Evolutionary conservation across 2,888 invertebrate genomes (phyloP), one percentile per base, ranked within the genome.

Genomic region (Drosophila nr. fundita): DNA sequence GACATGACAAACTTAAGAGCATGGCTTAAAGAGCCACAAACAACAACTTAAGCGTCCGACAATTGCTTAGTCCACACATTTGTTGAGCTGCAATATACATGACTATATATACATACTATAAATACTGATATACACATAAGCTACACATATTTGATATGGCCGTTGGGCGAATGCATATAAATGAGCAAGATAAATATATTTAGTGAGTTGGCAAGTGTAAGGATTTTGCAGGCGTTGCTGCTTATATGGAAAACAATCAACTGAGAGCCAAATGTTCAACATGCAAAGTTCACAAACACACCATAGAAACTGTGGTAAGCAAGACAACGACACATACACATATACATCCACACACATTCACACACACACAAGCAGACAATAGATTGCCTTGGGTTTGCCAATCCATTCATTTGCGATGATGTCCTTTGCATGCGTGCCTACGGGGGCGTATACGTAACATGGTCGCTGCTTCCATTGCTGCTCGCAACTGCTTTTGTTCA

Each of bases 241-340:
- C 48, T 52, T 65, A 69, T 79, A 75, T 73, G 69, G 72, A 84
- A 82, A 85, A 87, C 85, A 89, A 89, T 85, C 85, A 85, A 87
- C 84, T 80, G 84, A 58, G 68, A 67, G 63, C 74, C 66, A 42
- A 68, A 68, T 76, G 80, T 78, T 81, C 68, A 60, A 70, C 77
- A 80, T 75, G 75, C 68, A 68, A 75, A 80, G 67, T 70, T 40
- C 55, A 53, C 60, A 74, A 55, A 58, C 58, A 53, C 45, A 42
- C 54, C 45, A 21, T 15, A 7, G 54, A 57, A 64, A 52, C 36
- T 58, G 73, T 59, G 49, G 61, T 62, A 65, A 73, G 65, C 68
- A 77, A 61, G 32, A 50, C 55, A 66, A 52, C 59, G 24, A 30
- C 38, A 49, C 34, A 52, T 50, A 53, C 49, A 65, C 54, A 62